Conservation (phyloP, 1,140 invertebrate species). For the Polypedilum pembai region DNA sequence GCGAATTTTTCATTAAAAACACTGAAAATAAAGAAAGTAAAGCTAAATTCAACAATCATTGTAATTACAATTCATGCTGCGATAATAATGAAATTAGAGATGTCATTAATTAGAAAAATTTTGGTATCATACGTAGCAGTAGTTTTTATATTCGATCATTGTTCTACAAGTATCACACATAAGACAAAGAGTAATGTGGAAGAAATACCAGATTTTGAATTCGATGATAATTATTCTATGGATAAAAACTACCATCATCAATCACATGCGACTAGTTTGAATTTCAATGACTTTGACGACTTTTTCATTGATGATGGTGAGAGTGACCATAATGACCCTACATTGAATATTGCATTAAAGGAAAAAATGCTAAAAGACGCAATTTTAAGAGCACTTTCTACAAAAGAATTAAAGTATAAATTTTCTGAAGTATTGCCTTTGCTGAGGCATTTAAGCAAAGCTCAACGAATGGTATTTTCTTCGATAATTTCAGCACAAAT, state of each 20-base stretch:
- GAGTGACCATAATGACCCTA: neutral
- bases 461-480: conserved; percentile 52
- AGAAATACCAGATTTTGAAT: conserved; percentile 31
- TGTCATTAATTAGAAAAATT: neutral
- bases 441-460: conserved; percentile 51
- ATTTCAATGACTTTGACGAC: neutral
- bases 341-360: conserved; percentile 2
- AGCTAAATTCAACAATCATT: neutral
- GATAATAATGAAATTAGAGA: neutral
- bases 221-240: neutral
- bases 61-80: neutral
- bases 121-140: neutral
- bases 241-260: conserved; percentile 2
- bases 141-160: neutral
- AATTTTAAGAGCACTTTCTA: conserved; percentile 45
- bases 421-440: conserved; percentile 56
- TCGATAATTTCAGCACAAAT: conserved; percentile 54
- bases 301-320: conserved; percentile 23
- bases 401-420: conserved; percentile 46
- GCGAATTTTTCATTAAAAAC: neutral
- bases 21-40: neutral
- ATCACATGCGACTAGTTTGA: neutral
- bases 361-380: conserved; percentile 39
- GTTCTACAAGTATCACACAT: neutral
- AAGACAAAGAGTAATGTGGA: neutral